phyloP scores from a whole-genome alignment of 2,797 vertebrate genomes.

The Carcharodon carcharias region DNA sequence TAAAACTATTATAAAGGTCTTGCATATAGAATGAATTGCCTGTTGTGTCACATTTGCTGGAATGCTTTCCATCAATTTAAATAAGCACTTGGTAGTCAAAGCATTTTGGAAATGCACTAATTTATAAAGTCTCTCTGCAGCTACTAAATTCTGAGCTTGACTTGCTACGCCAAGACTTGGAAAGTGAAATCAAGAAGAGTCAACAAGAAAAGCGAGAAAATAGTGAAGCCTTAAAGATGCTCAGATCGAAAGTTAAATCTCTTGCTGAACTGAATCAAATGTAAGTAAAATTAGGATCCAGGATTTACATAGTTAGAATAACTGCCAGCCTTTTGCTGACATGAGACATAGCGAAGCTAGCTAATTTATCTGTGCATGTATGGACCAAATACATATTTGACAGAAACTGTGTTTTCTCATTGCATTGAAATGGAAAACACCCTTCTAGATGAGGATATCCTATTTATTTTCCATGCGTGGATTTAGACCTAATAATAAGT shows the following conservation, averaged over 20 bases:
- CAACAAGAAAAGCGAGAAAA: slow-evolving; percentile 81
- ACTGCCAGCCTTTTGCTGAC: background rate
- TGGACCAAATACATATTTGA: background rate
- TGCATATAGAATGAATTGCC: background rate
- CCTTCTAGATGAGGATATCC: background rate
- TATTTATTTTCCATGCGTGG: background rate
- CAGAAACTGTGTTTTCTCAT: background rate
- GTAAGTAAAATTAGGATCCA: slow-evolving; percentile 54
- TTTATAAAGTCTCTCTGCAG: slow-evolving; percentile 50
- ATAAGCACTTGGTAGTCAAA: background rate
- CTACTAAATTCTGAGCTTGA: slow-evolving; percentile 70
- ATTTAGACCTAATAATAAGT: background rate
- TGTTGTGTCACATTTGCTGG: background rate
- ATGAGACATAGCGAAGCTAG: background rate
- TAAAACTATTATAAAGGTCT: background rate
- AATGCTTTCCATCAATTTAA: background rate
- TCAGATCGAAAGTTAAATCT: slow-evolving; percentile 65
- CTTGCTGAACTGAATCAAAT: slow-evolving; percentile 54
- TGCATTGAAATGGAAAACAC: no score
- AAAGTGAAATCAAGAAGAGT: slow-evolving; percentile 73
- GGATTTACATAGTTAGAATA: no score
- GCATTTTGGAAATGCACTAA: background rate
- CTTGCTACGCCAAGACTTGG: slow-evolving; percentile 72
- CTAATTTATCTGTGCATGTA: background rate
- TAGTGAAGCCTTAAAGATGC: slow-evolving; percentile 66